Percentiles rank a stretch among this genome's conserved stretches.
Evolutionary conservation across 1,140 invertebrate genomes (phyloP).

Genomic region (Chlorops oryzae): DNA sequence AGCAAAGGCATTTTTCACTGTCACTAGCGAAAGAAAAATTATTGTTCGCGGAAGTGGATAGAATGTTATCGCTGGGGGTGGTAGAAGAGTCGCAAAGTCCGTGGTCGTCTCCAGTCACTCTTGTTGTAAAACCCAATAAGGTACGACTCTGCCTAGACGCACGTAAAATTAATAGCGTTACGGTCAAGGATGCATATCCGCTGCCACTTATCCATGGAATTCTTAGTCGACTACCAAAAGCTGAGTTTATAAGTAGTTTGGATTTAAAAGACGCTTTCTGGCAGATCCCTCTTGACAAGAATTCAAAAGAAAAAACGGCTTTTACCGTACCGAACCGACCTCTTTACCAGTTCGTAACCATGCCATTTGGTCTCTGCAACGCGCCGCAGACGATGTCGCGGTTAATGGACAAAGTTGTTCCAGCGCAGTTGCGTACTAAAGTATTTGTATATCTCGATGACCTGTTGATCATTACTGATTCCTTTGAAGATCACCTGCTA

Average conservation of each 20-base stretch:
- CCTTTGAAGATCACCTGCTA: conserved; percentile 43
- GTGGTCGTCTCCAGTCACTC: conserved; percentile 13
- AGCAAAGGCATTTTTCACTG: conserved; percentile 16
- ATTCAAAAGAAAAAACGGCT: conserved; percentile 44
- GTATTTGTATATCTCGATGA: conserved; percentile 19
- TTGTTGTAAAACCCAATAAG: conserved; percentile 32
- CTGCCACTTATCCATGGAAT: conserved; percentile 24
- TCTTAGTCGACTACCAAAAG: conserved; percentile 17
- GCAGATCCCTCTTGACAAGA: conserved; percentile 34
- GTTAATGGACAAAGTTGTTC: conserved; percentile 30
- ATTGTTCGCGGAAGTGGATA: conserved; percentile 21
- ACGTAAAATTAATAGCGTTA: conserved; percentile 27
- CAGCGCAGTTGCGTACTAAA: conserved; percentile 36
- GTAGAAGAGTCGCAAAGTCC: conserved; percentile 15
- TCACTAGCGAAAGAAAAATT: conserved; percentile 20
- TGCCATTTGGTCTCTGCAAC: conserved; percentile 24
- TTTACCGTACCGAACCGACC: conserved; percentile 45
- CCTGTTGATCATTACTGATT: conserved; percentile 5
- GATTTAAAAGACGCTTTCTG: conserved; percentile 39
- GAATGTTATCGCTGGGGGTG: conserved; percentile 18
- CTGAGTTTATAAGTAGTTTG: conserved; percentile 22
- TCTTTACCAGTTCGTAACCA: conserved; percentile 25
- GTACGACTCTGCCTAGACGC: conserved; percentile 33
- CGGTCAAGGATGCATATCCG: conserved; percentile 16
- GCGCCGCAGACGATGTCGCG: conserved; percentile 10